Conservation (phyloP, 2,797 vertebrate species). For the Smutsia gigantea region DNA sequence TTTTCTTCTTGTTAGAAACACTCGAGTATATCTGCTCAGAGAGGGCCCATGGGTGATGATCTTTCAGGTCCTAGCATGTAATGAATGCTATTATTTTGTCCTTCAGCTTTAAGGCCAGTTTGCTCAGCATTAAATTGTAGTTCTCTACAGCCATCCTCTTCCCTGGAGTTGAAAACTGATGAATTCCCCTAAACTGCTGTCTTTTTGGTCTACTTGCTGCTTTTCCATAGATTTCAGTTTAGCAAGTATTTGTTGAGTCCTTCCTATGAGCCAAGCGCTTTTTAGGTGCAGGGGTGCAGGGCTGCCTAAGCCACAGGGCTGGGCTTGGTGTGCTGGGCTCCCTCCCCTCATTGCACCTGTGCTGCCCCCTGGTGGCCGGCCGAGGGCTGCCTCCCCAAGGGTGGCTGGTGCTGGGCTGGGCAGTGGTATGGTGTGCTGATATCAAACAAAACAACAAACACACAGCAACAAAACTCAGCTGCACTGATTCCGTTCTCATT, state of each 20-base stretch:
- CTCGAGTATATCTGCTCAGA: neutral
- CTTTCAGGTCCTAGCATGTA: neutral
- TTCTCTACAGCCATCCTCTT: neutral
- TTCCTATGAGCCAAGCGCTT: neutral
- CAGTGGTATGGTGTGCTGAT: neutral
- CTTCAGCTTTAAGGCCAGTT: neutral
- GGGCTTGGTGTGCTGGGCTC: neutral
- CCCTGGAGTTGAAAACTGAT: neutral
- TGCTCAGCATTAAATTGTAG: neutral
- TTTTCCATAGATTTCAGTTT: constrained; percentile 46
- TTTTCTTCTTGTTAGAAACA: neutral
- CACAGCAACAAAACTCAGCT: neutral
- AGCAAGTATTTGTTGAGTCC: neutral
- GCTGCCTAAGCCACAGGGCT: neutral
- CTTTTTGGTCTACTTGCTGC: neutral
- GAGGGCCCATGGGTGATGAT: neutral
- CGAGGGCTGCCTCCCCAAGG: neutral
- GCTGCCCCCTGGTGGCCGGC: neutral
- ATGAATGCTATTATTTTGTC: neutral
- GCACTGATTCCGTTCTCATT: neutral
- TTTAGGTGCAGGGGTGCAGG: neutral
- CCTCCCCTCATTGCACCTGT: accelerated
- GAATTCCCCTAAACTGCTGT: neutral
- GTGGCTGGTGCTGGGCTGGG: neutral
- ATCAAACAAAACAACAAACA: neutral